Conservation (phyloP, 1,140 invertebrate species). For the Drosophila tsacasi region DNA sequence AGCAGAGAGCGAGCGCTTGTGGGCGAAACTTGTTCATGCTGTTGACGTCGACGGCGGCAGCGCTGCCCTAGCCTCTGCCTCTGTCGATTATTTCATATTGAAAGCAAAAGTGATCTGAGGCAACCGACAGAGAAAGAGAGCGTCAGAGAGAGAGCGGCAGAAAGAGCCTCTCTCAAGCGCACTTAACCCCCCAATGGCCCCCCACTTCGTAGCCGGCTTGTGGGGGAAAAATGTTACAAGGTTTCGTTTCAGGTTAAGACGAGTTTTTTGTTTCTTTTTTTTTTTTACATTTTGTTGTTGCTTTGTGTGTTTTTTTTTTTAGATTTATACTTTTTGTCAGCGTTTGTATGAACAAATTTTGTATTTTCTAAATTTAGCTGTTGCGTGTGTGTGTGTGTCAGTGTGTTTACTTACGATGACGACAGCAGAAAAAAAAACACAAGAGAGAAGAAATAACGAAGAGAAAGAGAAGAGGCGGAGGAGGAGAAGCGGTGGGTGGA, state of each 20-base stretch:
- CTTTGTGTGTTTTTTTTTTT: conserved; percentile 28
- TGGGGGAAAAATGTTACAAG: conserved; percentile 84
- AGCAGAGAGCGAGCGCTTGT: conserved; percentile 38
- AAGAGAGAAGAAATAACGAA: conserved; percentile 13
- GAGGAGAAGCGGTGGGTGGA: neutral
- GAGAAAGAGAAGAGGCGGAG: conserved; percentile 8
- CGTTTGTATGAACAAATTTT: conserved; percentile 65
- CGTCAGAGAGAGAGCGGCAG: conserved; percentile 34
- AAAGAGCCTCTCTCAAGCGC: conserved; percentile 50
- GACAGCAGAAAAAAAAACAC: conserved; percentile 30
- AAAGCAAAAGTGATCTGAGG: conserved; percentile 84
- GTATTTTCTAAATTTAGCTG: conserved; percentile 79
- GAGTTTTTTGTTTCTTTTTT: conserved; percentile 68
- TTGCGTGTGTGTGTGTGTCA: conserved; percentile 16
- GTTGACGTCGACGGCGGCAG: conserved; percentile 9
- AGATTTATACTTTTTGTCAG: conserved; percentile 52
- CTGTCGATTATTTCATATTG: conserved; percentile 84
- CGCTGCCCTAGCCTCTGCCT: conserved; percentile 24
- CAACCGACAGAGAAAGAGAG: conserved; percentile 25
- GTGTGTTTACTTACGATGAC: conserved; percentile 54
- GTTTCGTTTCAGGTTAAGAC: conserved; percentile 84
- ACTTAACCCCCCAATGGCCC: conserved; percentile 14
- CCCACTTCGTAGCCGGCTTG: conserved; percentile 61
- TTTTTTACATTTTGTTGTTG: conserved; percentile 25
- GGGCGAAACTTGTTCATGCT: conserved; percentile 75